Conservation (phyloP, 2,888 invertebrate species). For the Lydus trimaculatus region DNA sequence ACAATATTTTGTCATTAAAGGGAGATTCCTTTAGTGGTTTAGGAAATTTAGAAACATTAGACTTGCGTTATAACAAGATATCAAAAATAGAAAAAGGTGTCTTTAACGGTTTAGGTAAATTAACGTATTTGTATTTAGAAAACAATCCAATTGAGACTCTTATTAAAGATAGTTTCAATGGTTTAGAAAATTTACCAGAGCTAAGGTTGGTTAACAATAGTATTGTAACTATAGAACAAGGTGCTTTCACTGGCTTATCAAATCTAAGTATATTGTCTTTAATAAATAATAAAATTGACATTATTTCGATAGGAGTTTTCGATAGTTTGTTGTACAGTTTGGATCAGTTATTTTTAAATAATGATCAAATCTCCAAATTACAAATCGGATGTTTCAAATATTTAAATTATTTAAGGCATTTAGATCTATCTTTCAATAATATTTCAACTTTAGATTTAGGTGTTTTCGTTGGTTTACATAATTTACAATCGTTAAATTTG, state of each 20-base stretch:
- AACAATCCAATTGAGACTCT: conserved; percentile 1
- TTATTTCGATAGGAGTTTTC: not conserved
- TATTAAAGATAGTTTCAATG: conserved; percentile 3
- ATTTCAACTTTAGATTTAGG: not conserved
- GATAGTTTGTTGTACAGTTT: not conserved
- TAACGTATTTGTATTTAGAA: not conserved
- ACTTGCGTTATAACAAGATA: conserved; percentile 12
- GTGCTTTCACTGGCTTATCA: not conserved
- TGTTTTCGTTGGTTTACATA: not conserved
- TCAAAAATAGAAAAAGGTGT: not conserved
- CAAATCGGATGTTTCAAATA: not conserved
- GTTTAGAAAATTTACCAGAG: conserved; percentile 5
- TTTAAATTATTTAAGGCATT: not conserved
- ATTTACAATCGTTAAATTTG: not conserved
- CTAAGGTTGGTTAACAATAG: not conserved
- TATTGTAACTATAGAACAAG: not conserved
- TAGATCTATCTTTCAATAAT: not conserved
- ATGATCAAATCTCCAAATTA: not conserved
- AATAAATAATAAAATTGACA: conserved; percentile 10
- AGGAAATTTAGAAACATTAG: not conserved
- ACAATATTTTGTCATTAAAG: not conserved
- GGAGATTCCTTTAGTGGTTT: not conserved
- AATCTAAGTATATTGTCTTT: not conserved
- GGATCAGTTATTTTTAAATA: not conserved
- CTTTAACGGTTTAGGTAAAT: conserved; percentile 3